Conservation (phyloP, 2,113 vertebrate genomes). For the Gallinago undulata region DNA sequence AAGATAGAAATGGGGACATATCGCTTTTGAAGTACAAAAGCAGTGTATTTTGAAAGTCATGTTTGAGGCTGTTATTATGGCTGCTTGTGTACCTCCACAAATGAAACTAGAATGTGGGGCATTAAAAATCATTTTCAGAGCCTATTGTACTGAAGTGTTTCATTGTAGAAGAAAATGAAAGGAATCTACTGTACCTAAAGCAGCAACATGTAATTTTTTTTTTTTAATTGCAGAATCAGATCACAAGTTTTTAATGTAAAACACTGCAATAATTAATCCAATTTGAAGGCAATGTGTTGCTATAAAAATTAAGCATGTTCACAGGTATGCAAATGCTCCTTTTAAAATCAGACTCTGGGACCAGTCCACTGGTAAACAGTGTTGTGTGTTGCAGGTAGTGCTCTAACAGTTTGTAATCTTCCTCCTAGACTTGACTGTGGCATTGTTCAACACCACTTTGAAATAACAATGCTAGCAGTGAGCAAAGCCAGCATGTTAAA, state of each 20-base stretch:
- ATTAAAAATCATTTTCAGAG: slow-evolving; percentile 55
- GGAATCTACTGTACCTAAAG: slow-evolving; percentile 56
- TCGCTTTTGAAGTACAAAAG: slow-evolving; percentile 76
- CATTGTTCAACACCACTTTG: not conserved
- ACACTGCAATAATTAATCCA: slow-evolving; percentile 60
- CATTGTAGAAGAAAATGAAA: slow-evolving; percentile 57
- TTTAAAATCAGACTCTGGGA: slow-evolving; percentile 52
- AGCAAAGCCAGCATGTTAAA: not conserved
- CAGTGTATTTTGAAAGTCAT: slow-evolving; percentile 42
- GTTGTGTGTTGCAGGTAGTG: not conserved
- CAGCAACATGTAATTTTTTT: not conserved
- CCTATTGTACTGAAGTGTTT: not conserved
- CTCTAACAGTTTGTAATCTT: not conserved
- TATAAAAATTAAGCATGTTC: slow-evolving; percentile 67
- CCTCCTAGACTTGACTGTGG: not conserved
- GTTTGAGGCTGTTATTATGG: slow-evolving; percentile 67
- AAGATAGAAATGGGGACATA: slow-evolving; percentile 47
- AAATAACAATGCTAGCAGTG: not conserved
- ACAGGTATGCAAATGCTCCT: slow-evolving; percentile 48
- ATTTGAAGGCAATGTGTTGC: slow-evolving; percentile 55
- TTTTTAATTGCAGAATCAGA: slow-evolving; percentile 40
- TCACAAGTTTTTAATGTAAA: slow-evolving; percentile 58
- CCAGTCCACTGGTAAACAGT: slow-evolving; percentile 53
- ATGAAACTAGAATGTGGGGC: slow-evolving; percentile 71
- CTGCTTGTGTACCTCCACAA: slow-evolving; percentile 69